Conservation (phyloP, 1,140 invertebrate genomes). For the Drosophila nasuta region DNA sequence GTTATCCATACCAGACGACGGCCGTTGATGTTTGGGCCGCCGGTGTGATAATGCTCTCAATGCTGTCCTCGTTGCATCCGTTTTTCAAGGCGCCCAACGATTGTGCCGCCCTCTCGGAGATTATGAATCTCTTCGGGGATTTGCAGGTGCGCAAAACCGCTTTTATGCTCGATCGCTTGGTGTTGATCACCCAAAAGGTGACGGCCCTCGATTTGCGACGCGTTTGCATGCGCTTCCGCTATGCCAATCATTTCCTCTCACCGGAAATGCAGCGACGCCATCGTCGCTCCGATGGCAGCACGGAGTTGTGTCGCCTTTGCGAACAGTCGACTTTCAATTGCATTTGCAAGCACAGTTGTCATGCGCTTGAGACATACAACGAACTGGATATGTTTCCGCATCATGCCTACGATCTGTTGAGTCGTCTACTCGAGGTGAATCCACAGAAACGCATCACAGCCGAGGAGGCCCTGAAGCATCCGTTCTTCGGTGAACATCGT, state of each 20-base stretch:
- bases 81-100: conserved; percentile 95
- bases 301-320: conserved; percentile 73
- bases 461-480: conserved; percentile 98
- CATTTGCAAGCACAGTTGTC: conserved; percentile 66
- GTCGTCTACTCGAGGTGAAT: conserved; percentile 99
- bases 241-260: conserved; percentile 63
- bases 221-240: conserved; percentile 85
- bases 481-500: conserved; percentile 87
- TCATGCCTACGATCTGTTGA: conserved; percentile 97
- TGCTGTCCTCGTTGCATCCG: conserved; percentile 92
- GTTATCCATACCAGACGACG: conserved; percentile 90
- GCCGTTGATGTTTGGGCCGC: conserved; percentile 96
- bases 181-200: conserved; percentile 86
- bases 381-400: conserved; percentile 70
- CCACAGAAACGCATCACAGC: conserved; percentile 99
- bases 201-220: conserved; percentile 86
- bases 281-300: conserved; percentile 62
- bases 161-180: conserved; percentile 87
- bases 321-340: conserved; percentile 77
- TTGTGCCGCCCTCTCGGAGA: conserved; percentile 92
- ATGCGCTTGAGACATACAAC: conserved; percentile 60
- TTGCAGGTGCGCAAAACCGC: conserved; percentile 89
- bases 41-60: conserved; percentile 93
- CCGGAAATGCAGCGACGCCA: conserved; percentile 61
- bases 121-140: conserved; percentile 92